Evolutionary conservation across 2,888 invertebrate species (phyloP).

Genomic region (Zele albiditarsus): DNA sequence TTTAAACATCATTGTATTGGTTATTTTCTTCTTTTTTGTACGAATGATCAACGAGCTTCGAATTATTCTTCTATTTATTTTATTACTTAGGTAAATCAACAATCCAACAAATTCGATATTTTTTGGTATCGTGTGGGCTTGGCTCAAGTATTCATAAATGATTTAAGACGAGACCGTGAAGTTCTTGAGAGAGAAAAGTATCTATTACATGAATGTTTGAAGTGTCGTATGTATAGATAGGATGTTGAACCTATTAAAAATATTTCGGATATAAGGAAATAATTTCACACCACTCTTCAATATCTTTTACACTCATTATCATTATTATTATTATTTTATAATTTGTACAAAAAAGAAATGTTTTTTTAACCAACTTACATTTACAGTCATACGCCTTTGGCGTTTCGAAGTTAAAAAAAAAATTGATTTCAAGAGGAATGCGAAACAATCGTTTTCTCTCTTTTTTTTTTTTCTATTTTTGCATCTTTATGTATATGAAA

Average conservation of each 20-base stretch:
- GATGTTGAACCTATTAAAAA: background rate
- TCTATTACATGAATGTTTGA: constrained; percentile 46
- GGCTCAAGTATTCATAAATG: constrained; percentile 46
- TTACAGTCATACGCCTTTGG: background rate
- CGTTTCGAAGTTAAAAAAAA: background rate
- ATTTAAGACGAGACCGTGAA: constrained; percentile 51
- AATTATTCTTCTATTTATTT: background rate
- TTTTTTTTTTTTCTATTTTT: background rate
- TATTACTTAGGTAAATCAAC: constrained; percentile 48
- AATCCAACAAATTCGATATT: constrained; percentile 48
- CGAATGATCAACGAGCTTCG: background rate
- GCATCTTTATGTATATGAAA: background rate
- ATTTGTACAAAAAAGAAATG: constrained; percentile 54
- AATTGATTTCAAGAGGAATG: background rate
- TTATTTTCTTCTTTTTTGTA: background rate
- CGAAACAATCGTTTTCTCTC: background rate
- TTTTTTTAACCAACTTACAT: constrained; percentile 17
- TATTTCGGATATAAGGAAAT: background rate
- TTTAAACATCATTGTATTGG: constrained; percentile 22
- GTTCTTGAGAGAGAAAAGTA: constrained; percentile 43
- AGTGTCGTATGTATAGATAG: background rate
- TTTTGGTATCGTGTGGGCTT: constrained; percentile 60
- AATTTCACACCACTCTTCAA: background rate
- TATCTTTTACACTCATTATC: constrained; percentile 29
- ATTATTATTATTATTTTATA: constrained; percentile 47